phyloP scores from a whole-genome alignment of 2,113 vertebrate genomes.

The Grantiella picta region DNA sequence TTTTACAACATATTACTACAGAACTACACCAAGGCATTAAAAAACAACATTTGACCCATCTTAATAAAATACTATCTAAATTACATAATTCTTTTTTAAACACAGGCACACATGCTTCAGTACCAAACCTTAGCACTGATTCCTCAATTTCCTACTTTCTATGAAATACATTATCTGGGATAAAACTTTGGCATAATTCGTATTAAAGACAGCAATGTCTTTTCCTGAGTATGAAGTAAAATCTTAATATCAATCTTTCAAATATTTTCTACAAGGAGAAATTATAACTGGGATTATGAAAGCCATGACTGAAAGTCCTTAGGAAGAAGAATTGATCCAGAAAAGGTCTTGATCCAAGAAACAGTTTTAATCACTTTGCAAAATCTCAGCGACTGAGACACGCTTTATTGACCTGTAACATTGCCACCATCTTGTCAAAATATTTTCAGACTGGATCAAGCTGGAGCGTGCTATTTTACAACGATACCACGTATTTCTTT shows the following conservation, averaged over 20 bases:
- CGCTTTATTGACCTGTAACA: conserved; percentile 40
- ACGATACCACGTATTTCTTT: conserved; percentile 1
- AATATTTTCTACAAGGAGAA: neutral
- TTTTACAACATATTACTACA: neutral
- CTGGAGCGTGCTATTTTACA: conserved; percentile 1
- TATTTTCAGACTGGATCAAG: conserved; percentile 48
- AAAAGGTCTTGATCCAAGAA: conserved; percentile 54
- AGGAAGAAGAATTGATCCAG: neutral
- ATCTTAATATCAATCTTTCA: neutral
- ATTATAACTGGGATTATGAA: neutral
- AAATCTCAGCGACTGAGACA: conserved; percentile 1
- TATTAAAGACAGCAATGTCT: neutral
- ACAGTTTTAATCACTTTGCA: conserved; percentile 37
- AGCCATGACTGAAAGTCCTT: conserved; percentile 2
- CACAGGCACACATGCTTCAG: neutral
- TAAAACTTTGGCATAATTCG: neutral
- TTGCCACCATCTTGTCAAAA: conserved; percentile 58
- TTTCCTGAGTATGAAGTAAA: neutral
- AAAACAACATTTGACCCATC: neutral
- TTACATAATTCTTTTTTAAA: neutral
- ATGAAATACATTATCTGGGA: neutral
- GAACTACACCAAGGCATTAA: neutral
- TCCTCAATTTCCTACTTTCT: neutral
- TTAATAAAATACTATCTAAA: neutral
- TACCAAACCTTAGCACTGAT: neutral